Base-by-base conservation (phyloP, 1,140 invertebrate species). In the Drosophila yakuba region DNA sequence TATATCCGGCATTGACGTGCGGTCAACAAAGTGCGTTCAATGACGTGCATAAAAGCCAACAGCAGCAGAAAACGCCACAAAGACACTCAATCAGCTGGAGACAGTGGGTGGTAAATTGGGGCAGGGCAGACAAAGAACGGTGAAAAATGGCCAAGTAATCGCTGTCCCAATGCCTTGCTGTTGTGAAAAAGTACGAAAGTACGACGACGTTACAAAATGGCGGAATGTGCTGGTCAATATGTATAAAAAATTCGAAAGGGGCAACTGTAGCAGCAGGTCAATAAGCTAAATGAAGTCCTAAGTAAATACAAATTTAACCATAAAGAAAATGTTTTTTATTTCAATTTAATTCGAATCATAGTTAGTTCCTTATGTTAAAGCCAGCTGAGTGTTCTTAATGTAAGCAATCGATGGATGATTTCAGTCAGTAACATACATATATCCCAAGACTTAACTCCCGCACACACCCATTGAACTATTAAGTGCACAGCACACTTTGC, bases 141-240 rank as follows among this genome's bases (percentile, higher is more conserved):
- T 88, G 77, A 86, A 86, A 86, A 88, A 83, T 88, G 88, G 83
- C 88, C 83, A 78, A 88, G 83, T 88, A 86, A 88, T 82, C 84
- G 83, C 75, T 83, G 83, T 83, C 84, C 83, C 50, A 86, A 68
- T 68, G 79, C 62, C 80, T 67, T 66, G 68, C 67, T 61, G 69
- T 23, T 67, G 62, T 75, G 17, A 1, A 17, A 78, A 86, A 74
- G 74, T 2, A 2, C 20, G 20, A 20, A 82, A 71, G 66, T 39
- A 58, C 69, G 72, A 78, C 69, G 63, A 76, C 62, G 60, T 59
- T 79, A 67, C 76, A 79, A 76, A 78, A 72, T 8, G 35, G 11
- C 11, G 20, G n/a, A 15, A 56, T 48, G 44, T 15, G 15, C 10
- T 25, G 36, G 36, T 45, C 63, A 57, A 50, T 57, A 14, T 25